Evolutionary conservation across 2,888 invertebrate species (phyloP).

Genomic region (Lithophane ornitopus): DNA sequence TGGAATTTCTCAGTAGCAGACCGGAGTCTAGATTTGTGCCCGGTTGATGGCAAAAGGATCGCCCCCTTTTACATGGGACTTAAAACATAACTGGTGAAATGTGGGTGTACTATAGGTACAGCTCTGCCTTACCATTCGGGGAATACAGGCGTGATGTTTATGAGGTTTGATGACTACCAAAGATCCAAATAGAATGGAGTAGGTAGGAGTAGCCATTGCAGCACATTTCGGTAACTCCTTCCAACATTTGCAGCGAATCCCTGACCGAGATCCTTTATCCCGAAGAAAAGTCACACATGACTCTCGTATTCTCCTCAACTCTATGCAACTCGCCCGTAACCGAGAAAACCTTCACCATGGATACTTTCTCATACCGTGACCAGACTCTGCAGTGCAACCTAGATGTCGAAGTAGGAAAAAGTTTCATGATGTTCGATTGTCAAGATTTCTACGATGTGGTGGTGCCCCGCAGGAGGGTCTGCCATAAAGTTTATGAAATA

Average conservation of each 20-base stretch:
- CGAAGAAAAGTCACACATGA: slow-evolving; percentile 46
- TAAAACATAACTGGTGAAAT: no score
- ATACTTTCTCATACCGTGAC: slow-evolving; percentile 72
- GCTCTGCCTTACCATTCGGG: no score
- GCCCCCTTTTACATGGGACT: no score
- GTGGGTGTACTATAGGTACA: no score
- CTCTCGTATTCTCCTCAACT: slow-evolving; percentile 47
- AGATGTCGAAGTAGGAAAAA: slow-evolving; percentile 79
- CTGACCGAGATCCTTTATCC: slow-evolving; percentile 70
- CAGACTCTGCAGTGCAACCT: slow-evolving; percentile 83
- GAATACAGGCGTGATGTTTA: no score
- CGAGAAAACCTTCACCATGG: slow-evolving; percentile 67
- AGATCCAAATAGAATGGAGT: no score
- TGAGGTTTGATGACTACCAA: no score
- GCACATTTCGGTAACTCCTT: slow-evolving; percentile 3
- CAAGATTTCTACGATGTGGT: slow-evolving; percentile 76
- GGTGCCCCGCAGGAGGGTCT: slow-evolving; percentile 72
- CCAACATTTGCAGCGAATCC: slow-evolving; percentile 76
- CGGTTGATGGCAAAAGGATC: no score
- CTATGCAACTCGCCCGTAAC: slow-evolving; percentile 39
- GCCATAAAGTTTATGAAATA: slow-evolving; percentile 80
- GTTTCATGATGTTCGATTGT: slow-evolving; percentile 84
- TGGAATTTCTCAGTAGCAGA: no score
- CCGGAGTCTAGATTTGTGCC: no score
- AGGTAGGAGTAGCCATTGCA: no score